Evolutionary conservation across 2,888 invertebrate genomes (phyloP).

Genomic region (Caradrina clavipalpis): DNA sequence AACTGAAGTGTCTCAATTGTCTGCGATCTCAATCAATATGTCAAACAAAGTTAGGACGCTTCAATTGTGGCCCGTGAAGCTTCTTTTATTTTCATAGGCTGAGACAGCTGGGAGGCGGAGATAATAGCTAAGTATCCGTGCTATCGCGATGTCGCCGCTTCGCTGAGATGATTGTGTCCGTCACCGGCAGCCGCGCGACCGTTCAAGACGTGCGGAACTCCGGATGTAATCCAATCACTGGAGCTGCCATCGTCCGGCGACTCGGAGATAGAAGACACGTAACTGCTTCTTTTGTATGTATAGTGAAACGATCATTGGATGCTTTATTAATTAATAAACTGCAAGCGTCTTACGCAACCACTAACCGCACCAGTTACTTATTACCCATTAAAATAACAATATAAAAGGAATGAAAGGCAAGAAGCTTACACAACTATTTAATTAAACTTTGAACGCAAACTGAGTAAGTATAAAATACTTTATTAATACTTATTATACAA

Average conservation of each 20-base stretch:
- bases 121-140: constrained; percentile 8
- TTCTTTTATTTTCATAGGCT: background rate
- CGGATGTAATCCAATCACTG: constrained; percentile 38
- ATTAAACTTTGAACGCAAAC: background rate
- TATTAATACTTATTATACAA: too few relatives aligned
- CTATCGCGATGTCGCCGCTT: background rate
- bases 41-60: background rate
- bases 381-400: too few relatives aligned
- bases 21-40: constrained; percentile 19
- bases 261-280: background rate
- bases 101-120: background rate
- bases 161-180: background rate
- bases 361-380: too few relatives aligned
- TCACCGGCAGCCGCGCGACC: background rate
- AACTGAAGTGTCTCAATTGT: background rate
- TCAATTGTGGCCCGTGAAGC: background rate
- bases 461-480: background rate
- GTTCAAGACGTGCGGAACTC: background rate
- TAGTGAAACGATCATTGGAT: too few relatives aligned
- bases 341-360: too few relatives aligned
- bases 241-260: background rate
- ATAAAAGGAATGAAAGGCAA: background rate
- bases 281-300: background rate
- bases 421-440: background rate
- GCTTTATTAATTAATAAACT: too few relatives aligned